phyloP scores from a whole-genome alignment of 2,113 vertebrate species.

The Campylomormyrus numenius region DNA sequence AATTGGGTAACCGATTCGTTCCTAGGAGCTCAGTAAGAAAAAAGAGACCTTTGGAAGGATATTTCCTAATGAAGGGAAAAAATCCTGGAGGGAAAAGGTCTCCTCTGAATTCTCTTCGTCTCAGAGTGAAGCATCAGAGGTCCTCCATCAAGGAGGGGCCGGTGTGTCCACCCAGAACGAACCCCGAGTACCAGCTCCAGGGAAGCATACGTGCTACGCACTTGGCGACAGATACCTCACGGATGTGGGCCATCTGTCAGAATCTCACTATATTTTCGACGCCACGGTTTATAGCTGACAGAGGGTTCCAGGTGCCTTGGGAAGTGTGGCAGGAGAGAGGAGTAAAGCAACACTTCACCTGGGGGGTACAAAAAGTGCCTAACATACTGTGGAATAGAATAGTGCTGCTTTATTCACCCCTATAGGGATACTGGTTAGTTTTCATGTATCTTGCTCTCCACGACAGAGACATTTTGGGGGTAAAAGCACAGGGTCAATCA shows the following conservation, averaged over 20 bases:
- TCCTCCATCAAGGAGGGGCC: too few species aligned
- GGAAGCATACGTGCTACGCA: not conserved
- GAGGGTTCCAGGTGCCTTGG: not conserved
- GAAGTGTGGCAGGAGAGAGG: not conserved
- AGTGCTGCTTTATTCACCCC: not conserved
- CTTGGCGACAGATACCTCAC: not conserved
- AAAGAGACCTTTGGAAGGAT: not conserved
- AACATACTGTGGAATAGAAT: not conserved
- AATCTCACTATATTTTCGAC: not conserved
- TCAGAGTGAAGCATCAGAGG: not conserved
- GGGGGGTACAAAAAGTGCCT: not conserved
- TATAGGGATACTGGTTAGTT: not conserved
- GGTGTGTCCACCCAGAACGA: not conserved
- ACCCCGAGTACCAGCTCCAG: not conserved
- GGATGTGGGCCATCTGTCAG: not conserved
- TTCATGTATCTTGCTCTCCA: not conserved
- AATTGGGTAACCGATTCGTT: not conserved
- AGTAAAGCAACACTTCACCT: not conserved
- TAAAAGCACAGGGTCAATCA: not conserved
- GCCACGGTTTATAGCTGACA: not conserved
- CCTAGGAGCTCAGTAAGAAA: not conserved
- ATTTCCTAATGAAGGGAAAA: not conserved
- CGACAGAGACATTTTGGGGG: not conserved
- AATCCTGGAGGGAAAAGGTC: not conserved
- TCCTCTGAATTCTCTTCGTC: not conserved